These are phyloP conservation scores for Coptotermes formosanus DNA, from an alignment of 1,140 invertebrate genomes.

Conservation along the genomic window DNA sequence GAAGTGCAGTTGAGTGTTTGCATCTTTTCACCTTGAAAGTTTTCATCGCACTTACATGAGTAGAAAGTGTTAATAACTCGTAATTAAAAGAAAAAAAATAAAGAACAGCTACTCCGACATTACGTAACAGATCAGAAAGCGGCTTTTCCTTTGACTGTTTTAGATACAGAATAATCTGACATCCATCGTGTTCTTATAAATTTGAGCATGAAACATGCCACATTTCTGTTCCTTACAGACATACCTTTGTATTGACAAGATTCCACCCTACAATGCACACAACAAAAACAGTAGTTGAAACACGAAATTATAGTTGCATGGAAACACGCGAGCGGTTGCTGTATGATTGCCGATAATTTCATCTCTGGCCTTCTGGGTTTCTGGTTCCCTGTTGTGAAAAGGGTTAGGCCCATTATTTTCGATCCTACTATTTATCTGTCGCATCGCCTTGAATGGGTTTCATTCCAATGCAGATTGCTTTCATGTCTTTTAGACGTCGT, in stretches of 20 bases:
- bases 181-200: not conserved
- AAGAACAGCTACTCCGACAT: no score
- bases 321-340: not conserved
- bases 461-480: not conserved
- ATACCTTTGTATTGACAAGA: not conserved
- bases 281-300: not conserved
- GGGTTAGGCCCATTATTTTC: not conserved
- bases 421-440: not conserved
- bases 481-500: not conserved
- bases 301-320: not conserved
- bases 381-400: not conserved
- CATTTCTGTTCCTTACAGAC: not conserved
- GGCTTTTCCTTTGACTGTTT: no score
- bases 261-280: not conserved
- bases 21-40: no score
- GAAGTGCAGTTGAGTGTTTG: no score
- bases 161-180: no score
- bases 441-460: not conserved
- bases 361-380: not conserved
- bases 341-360: not conserved
- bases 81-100: no score
- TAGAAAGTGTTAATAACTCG: not conserved
- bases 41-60: not conserved
- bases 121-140: no score
- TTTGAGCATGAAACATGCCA: not conserved